Conservation (phyloP, 2,888 invertebrate genomes). For the Dicranocentrus wangi region DNA sequence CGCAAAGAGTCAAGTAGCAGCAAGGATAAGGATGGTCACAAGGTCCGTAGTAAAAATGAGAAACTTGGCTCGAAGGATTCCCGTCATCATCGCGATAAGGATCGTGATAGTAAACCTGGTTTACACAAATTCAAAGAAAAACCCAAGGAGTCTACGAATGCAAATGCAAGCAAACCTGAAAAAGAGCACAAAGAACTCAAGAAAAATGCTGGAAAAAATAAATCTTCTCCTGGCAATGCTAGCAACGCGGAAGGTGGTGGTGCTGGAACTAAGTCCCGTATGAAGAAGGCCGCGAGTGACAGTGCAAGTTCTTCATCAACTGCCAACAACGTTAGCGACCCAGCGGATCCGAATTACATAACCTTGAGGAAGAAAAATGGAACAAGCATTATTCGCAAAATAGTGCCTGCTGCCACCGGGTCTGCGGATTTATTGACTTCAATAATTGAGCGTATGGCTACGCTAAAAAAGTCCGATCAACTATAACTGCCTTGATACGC, state of each 20-base stretch:
- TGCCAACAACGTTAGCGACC: neutral
- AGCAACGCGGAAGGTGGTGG: slow-evolving; percentile 9
- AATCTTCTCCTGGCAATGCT: neutral
- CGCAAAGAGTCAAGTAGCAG: slow-evolving; percentile 27
- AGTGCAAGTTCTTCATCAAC: no score
- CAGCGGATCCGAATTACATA: slow-evolving; percentile 63
- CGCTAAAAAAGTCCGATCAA: slow-evolving; percentile 60
- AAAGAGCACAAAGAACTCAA: neutral
- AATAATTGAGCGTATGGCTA: slow-evolving; percentile 70
- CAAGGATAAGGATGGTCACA: slow-evolving; percentile 47
- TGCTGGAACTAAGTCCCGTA: slow-evolving; percentile 31
- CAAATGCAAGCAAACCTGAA: neutral
- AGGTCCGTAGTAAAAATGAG: slow-evolving; percentile 40
- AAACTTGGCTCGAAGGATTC: slow-evolving; percentile 54
- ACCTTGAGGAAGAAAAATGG: slow-evolving; percentile 71
- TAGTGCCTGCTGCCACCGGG: slow-evolving; percentile 67
- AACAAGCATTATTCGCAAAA: slow-evolving; percentile 68
- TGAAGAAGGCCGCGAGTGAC: slow-evolving; percentile 17
- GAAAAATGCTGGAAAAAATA: slow-evolving; percentile 4
- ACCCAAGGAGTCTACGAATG: slow-evolving; percentile 36
- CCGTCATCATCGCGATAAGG: slow-evolving; percentile 50
- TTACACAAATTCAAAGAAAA: slow-evolving; percentile 46
- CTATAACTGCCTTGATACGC: slow-evolving; percentile 35
- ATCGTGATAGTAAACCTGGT: slow-evolving; percentile 40
- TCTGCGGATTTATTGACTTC: slow-evolving; percentile 69